Evolutionary conservation across 2,888 invertebrate species (phyloP).

Genomic region (Lasioglossum lativentre): DNA sequence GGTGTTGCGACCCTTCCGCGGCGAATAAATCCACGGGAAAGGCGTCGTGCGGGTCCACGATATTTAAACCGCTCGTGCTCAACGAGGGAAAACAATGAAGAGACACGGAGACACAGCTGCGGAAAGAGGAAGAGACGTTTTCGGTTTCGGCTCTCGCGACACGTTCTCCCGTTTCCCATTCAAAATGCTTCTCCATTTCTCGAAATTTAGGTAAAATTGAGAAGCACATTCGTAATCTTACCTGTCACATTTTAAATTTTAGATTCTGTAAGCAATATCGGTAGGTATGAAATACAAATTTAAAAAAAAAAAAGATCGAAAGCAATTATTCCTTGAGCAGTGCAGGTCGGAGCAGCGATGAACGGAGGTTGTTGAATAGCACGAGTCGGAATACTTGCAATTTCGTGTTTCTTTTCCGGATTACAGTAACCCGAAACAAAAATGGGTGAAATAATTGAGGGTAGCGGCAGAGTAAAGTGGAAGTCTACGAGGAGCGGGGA

Average conservation of each 20-base stretch:
- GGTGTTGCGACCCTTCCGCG: conserved; percentile 55
- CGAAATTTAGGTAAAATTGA: neutral
- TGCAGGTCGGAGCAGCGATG: neutral
- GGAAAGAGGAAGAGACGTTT: neutral
- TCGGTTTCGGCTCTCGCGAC: neutral
- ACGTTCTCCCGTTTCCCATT: neutral
- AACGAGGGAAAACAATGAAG: neutral
- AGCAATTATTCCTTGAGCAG: neutral
- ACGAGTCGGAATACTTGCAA: neutral
- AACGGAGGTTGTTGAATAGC: neutral
- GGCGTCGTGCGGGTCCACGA: neutral
- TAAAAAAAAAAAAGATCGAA: neutral
- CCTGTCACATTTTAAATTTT: neutral
- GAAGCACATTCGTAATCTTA: neutral
- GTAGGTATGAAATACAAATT: neutral
- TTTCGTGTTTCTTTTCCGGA: neutral
- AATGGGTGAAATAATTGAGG: conserved; percentile 4
- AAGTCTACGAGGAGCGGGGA: conserved; percentile 10
- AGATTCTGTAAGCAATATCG: too few species aligned
- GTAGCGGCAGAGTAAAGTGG: neutral
- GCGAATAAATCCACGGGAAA: conserved; percentile 44
- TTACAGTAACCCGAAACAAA: neutral
- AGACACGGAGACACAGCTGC: neutral
- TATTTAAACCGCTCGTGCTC: conserved; percentile 10
- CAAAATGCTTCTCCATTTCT: neutral